Evolutionary conservation across 2,888 invertebrate genomes (phyloP).

Genomic region (Mythimna ferrago): DNA sequence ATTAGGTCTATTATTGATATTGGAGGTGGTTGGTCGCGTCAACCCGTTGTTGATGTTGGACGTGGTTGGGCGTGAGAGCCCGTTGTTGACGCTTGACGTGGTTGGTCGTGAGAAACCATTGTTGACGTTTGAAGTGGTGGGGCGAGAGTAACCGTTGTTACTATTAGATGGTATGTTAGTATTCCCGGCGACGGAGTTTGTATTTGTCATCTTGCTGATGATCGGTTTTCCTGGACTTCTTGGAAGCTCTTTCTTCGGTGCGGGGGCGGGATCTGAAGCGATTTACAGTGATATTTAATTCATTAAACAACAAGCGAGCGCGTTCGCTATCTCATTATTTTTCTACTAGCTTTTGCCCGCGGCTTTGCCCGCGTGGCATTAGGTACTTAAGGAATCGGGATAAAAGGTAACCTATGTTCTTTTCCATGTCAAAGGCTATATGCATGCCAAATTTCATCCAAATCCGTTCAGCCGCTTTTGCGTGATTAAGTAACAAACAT

Average conservation of each 20-base stretch:
- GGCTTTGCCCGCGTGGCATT: too few species aligned
- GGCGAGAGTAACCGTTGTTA: slow-evolving; percentile 33
- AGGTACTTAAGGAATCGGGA: too few species aligned
- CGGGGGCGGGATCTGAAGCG: slow-evolving; percentile 68
- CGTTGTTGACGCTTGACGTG: slow-evolving; percentile 33
- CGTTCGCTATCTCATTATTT: too few species aligned
- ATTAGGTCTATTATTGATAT: slow-evolving; percentile 46
- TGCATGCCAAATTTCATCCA: too few species aligned
- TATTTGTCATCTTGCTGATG: slow-evolving; percentile 35
- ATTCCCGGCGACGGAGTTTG: slow-evolving; percentile 8
- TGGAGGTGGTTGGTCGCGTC: slow-evolving; percentile 18
- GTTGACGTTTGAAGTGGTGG: slow-evolving; percentile 10
- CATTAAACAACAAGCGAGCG: too few species aligned
- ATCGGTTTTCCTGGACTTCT: slow-evolving; percentile 48
- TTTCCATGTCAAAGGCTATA: too few species aligned
- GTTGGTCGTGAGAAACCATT: slow-evolving; percentile 9
- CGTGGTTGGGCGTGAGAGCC: slow-evolving; percentile 5
- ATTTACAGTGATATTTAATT: not conserved
- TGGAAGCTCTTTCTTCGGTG: slow-evolving; percentile 70
- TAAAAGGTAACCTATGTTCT: too few species aligned
- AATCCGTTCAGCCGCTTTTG: too few species aligned
- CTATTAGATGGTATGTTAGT: slow-evolving; percentile 50
- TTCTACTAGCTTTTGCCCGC: too few species aligned
- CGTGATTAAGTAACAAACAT: too few species aligned
- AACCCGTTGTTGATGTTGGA: slow-evolving; percentile 41